Evolutionary conservation across 2,797 vertebrate genomes (phyloP), one percentile per base, ranked within the genome.

Genomic region (Propithecus deckenii): DNA sequence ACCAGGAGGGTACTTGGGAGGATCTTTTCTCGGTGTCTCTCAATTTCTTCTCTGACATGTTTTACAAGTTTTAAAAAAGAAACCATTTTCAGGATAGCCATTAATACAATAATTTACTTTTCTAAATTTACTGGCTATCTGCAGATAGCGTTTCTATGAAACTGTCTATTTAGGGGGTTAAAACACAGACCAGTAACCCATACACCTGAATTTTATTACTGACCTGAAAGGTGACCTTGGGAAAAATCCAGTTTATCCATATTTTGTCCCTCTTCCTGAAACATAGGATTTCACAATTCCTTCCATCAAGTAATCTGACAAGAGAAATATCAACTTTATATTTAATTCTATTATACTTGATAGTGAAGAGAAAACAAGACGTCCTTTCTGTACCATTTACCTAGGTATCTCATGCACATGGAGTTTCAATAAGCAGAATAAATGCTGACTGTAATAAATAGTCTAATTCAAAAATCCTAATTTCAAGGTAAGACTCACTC

Each of bases 1-100:
- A 8, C 30, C 5, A 1, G 4, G 48, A 38, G 5, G 0, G 5
- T 25, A 2, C 7, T 25, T n/a, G 20, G 5, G 23, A 32, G 38
- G 5, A 41, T 18, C 7, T 65, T 50, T 20, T 46, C n/a, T 25
- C 3, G 2, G 0, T 18, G 5, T 65, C 30, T 67, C 32, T 38
- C 41, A 0, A 15, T 57, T 43, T 86, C n/a, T 32, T 22, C 22
- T 61, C 7, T 71, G 11, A 35, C 8, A 57, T 6, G 61, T n/a
- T 65, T 30, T 48, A 20, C 6, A 50, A 79, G 30, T 55, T 86
- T n/a, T 3, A 23, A 75, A 52, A n/a, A 0, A 65, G 13, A 46
- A 80, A 50, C 4, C 0, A 2, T 10, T 95, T 67, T 57, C 28
- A 85, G 10, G 17, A 4, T 1, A 22, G 7, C 46, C 48, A 69